phyloP scores from a whole-genome alignment of 2,797 vertebrate genomes.

The Oceanodroma leucorhoa region DNA sequence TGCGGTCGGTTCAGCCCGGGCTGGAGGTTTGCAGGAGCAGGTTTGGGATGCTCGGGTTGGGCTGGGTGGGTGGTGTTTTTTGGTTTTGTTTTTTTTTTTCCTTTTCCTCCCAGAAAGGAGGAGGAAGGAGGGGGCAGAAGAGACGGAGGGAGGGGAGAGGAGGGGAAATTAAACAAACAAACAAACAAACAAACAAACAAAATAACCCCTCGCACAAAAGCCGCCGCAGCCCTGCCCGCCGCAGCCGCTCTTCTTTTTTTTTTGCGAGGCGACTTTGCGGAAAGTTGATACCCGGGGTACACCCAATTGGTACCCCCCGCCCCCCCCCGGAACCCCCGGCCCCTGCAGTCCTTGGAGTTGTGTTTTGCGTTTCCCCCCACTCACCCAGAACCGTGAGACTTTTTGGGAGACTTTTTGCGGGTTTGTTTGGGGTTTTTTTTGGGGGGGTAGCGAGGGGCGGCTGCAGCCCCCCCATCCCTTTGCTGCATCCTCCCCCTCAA shows the following conservation, averaged over 20 bases:
- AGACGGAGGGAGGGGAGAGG: background rate
- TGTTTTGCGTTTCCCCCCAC: background rate
- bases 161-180: slow-evolving; percentile 17
- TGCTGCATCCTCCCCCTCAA: background rate
- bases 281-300: background rate
- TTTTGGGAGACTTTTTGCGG: background rate
- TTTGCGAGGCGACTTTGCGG: background rate
- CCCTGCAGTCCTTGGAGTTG: background rate
- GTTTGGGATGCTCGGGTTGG: slow-evolving; percentile 39
- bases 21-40: slow-evolving; percentile 30
- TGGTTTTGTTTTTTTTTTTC: too few relatives aligned
- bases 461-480: background rate
- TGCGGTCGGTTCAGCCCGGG: slow-evolving; percentile 42
- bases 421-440: background rate
- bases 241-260: background rate
- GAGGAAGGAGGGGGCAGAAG: background rate
- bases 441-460: background rate
- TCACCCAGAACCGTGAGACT: background rate
- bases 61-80: background rate
- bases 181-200: background rate
- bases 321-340: background rate
- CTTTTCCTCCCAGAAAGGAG: background rate
- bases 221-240: background rate
- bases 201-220: background rate
- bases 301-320: too few relatives aligned